Evolutionary conservation across 2,113 vertebrate genomes (phyloP), one percentile per base, ranked within the genome.

Genomic region (Sapayoa aenigma): DNA sequence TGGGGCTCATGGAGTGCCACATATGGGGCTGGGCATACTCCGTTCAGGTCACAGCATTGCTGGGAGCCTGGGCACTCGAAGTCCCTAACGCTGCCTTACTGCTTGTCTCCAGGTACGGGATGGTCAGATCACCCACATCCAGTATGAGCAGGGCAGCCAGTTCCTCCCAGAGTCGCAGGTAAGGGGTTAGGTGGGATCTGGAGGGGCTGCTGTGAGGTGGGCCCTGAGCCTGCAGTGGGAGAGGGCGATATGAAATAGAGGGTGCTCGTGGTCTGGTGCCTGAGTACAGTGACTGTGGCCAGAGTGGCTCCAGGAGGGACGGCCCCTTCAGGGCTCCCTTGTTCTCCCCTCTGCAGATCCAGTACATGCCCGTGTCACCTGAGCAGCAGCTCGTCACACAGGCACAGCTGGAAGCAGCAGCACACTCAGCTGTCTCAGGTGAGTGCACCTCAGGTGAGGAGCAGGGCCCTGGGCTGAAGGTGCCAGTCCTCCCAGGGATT

Each of bases 121-220:
- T 11, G 99, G 99, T 62, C 99, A 99, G 92, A 99, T 99, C 87
- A 98, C 98, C 88, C 98, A 99, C 94, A 99, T 99, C 93, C 99
- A 99, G 96, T 99, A 99, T 0, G 99, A 99, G 82, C 98, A 98
- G 44, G 99, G 98, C 3, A 94, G 98, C n/a, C 97, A 98, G 3
- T 98, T 99, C 91, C 93, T 99, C 9, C 98, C 98, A 30, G 99
- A 99, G 91, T 98, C 99, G 0, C 99, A 99, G 98, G 99, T 99
- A 71, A 84, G 86, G 59, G 47, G 22, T 37, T 14, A 23, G 12
- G 23, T 1, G 7, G 66, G 37, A 24, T 31, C 28, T 19, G 53
- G 28, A 1, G 5, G 14, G 37, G 33, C 30, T 47, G 24, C 27
- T 1, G 1, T 7, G 31, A 16, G 31, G 1, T 15, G 28, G 47